Percentiles rank a stretch among this genome's conserved stretches.
Evolutionary conservation across 2,888 invertebrate species (phyloP).

Genomic region (Bhutanitis thaidina): DNA sequence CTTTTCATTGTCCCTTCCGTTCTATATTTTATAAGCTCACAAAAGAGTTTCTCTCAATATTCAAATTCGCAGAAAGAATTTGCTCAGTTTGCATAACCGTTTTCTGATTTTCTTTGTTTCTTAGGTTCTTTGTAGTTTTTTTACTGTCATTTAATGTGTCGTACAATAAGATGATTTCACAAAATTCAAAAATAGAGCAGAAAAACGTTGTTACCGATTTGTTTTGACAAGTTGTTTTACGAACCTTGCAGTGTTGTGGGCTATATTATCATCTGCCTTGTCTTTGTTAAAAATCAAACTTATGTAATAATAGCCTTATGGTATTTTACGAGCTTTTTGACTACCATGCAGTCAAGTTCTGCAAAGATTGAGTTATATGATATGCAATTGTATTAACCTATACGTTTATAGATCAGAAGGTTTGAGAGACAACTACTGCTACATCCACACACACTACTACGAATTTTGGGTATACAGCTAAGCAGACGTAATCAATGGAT

Average conservation of each 20-base stretch:
- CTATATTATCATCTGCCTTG: no score
- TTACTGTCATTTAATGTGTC: conserved; percentile 27
- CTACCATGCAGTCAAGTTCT: no score
- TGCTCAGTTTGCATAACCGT: conserved; percentile 54
- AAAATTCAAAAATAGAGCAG: conserved; percentile 18
- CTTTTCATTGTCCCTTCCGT: conserved; percentile 35
- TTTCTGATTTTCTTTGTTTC: conserved; percentile 27
- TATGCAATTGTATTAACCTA: no score
- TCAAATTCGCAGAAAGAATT: conserved; percentile 62
- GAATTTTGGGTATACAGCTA: no score
- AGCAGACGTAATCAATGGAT: no score
- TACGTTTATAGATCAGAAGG: no score
- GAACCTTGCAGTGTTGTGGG: not conserved
- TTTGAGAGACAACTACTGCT: no score
- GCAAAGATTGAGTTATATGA: no score
- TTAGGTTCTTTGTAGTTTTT: conserved; percentile 23
- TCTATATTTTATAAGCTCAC: conserved; percentile 42
- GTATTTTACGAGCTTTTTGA: no score
- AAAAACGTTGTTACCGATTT: not conserved
- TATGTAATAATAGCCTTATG: no score
- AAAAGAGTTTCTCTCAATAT: conserved; percentile 57
- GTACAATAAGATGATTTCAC: not conserved
- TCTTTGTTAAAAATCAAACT: no score
- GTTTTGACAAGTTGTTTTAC: not conserved
- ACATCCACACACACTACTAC: no score